Evolutionary conservation across 2,113 vertebrate genomes (phyloP).

Genomic region (Eulemur rufifrons): DNA sequence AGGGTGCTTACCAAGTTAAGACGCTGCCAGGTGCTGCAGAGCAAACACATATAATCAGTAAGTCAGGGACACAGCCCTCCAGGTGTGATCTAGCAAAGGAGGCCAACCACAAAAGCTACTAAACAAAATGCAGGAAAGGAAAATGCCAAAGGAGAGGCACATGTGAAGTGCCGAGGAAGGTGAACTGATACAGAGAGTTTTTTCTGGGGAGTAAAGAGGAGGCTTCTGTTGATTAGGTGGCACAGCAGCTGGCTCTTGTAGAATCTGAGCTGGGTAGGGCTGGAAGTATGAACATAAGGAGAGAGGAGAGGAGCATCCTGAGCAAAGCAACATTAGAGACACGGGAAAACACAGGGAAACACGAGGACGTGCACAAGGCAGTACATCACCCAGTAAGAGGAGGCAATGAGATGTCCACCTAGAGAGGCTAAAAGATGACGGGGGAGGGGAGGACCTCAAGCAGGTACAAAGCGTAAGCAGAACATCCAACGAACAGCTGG

Average conservation of each 20-base stretch:
- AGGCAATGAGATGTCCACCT: neutral
- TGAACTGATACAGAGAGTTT: neutral
- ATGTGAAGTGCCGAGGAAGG: accelerated
- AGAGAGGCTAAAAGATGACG: neutral
- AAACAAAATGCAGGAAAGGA: neutral
- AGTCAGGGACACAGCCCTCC: neutral
- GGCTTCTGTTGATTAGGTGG: neutral
- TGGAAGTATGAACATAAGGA: neutral
- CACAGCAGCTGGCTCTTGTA: neutral
- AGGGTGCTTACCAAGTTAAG: neutral
- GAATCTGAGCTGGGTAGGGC: neutral
- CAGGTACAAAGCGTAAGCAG: neutral
- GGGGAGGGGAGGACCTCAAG: no score
- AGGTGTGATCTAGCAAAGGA: neutral
- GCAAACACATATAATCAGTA: neutral
- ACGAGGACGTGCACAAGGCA: neutral
- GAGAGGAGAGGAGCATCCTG: neutral
- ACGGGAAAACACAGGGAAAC: neutral
- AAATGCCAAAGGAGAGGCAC: neutral
- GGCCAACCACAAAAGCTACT: neutral
- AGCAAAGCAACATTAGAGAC: neutral
- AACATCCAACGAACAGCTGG: neutral
- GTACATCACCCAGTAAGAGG: neutral
- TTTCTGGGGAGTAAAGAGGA: neutral
- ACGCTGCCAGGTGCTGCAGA: neutral